Base-by-base conservation (phyloP, 2,797 vertebrate genomes). In the Platalea minor region DNA sequence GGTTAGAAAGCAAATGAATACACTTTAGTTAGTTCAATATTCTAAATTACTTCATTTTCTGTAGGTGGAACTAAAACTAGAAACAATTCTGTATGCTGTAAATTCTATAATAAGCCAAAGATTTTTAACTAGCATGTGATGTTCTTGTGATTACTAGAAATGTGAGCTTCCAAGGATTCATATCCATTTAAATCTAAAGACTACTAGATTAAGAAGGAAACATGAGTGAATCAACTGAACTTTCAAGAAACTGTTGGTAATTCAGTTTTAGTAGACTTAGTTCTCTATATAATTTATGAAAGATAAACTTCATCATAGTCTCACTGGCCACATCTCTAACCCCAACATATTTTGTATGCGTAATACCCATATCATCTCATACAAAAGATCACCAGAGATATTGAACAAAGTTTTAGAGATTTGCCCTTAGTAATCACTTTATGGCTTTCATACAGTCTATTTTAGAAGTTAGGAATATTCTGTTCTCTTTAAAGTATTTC, bases 51-150 rank as follows among this genome's bases (percentile, higher is more conserved):
- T 95, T 95, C 37, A 75, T 94, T 95, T 96, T 83, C 85, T 73
- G 82, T 90, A 91, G 95, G 88, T 94, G 94, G 76, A 93, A 81
- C 85, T 91, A 95, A 92, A 97, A 86, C 57, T 67, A 75, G 79
- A 91, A 96, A 85, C 45, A 88, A 90, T 81, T 85, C 63, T 64
- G 10, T 45, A 23, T 48, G n/a, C 46, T 91, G 29, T 75, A 91
- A 75, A 93, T 65, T 94, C 79, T 93, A 23, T 69, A 86, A 88
- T 35, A 95, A 84, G 65, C 54, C 35, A 59, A 91, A 72, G 29
- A 61, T 84, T 88, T 91, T 93, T 88, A 90, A 91, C 13, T 56
- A 91, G 41, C 57, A 81, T 81, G 76, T 92, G 94, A 91, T 81
- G 19, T n/a, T 93, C 82, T 89, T 91, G 68, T 88, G 87, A 86